These are phyloP conservation scores for Drosophila watanabei DNA, from an alignment of 1,140 invertebrate species.

Conservation along the genomic window DNA sequence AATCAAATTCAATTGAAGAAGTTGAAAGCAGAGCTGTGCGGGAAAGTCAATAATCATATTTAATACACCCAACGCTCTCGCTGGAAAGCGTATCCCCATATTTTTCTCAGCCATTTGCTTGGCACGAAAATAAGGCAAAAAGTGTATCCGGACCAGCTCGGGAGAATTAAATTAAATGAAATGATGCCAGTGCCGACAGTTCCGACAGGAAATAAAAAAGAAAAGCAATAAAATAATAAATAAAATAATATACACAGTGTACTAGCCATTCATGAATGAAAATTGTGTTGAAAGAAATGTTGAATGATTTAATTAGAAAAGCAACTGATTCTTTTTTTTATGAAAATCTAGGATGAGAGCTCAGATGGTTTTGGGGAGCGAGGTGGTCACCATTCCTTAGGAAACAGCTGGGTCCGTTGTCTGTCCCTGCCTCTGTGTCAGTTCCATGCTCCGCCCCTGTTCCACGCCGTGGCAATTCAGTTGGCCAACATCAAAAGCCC, in stretches of 20 bases:
- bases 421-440: neutral
- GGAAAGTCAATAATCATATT: slow-evolving; percentile 71
- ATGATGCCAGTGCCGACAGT: slow-evolving; percentile 57
- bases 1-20: slow-evolving; percentile 44
- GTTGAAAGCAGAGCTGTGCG: slow-evolving; percentile 23
- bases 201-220: neutral
- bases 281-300: neutral
- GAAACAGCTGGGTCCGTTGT: slow-evolving; percentile 14
- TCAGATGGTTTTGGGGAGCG: neutral
- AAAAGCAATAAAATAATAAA: slow-evolving; percentile 1
- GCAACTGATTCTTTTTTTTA: too few relatives aligned
- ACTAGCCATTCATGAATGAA: neutral
- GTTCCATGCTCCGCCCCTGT: slow-evolving; percentile 15
- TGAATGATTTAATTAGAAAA: neutral
- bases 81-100: slow-evolving; percentile 5
- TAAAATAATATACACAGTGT: neutral
- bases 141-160: slow-evolving; percentile 10
- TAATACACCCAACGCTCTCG: slow-evolving; percentile 48
- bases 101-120: slow-evolving; percentile 8
- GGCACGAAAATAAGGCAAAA: slow-evolving; percentile 42
- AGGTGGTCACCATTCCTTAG: slow-evolving; percentile 16
- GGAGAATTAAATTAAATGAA: slow-evolving; percentile 58
- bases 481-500: slow-evolving; percentile 75
- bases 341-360: neutral
- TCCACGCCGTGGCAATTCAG: slow-evolving; percentile 23